A percentile compares a stretch with the other conserved stretches of the same genome.
phyloP scores from a whole-genome alignment of 92 coral and sea anemone species.

The Umimayanthus kanabou region DNA sequence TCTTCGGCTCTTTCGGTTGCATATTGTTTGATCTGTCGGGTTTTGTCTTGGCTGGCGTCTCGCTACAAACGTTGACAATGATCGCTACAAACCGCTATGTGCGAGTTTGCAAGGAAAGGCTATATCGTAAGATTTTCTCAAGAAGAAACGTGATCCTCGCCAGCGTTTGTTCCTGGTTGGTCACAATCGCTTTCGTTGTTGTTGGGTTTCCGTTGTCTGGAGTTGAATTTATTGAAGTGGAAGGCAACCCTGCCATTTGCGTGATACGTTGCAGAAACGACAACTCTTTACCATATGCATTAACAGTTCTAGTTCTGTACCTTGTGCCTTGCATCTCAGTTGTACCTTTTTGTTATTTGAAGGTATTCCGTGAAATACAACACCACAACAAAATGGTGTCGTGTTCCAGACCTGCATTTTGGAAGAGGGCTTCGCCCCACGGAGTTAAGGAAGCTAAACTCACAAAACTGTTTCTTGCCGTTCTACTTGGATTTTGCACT shows the following conservation, averaged over 20 bases:
- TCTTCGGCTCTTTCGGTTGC: not conserved
- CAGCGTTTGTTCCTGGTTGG: not conserved
- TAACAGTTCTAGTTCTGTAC: conserved; percentile 4
- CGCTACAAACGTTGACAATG: not conserved
- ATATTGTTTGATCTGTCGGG: not conserved
- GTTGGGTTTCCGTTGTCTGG: conserved; percentile 8
- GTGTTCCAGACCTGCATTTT: not conserved
- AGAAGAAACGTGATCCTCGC: not conserved
- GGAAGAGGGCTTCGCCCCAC: not conserved
- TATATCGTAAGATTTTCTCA: not conserved
- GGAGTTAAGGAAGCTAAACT: conserved; percentile 7
- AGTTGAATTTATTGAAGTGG: conserved; percentile 20
- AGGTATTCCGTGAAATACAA: not conserved
- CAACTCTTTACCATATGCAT: not conserved
- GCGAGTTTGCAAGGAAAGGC: not conserved
- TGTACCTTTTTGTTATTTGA: not conserved
- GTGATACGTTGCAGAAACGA: not conserved
- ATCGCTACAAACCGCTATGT: not conserved
- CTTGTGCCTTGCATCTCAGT: conserved; percentile 11
- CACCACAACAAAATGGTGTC: conserved; percentile 6
- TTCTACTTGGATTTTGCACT: not conserved
- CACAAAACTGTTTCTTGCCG: conserved; percentile 8
- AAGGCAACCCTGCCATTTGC: conserved; percentile 18
- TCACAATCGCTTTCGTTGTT: not conserved
- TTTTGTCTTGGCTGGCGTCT: not conserved